phyloP scores from a whole-genome alignment of 2,797 vertebrate genomes.

The Darevskia mixta region DNA sequence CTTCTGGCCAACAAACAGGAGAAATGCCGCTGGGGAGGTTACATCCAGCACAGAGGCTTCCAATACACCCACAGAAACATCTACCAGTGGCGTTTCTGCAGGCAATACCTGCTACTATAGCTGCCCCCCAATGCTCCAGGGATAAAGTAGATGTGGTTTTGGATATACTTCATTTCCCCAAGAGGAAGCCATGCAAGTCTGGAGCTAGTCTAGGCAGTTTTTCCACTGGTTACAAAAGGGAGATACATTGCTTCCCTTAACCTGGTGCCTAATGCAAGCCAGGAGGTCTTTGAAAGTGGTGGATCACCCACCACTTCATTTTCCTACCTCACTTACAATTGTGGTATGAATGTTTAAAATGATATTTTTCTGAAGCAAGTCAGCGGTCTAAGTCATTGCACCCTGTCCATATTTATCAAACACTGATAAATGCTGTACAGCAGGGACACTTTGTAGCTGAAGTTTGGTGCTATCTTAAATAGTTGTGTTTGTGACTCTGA shows the following conservation, averaged over 20 bases:
- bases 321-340: not conserved
- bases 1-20: too few relatives aligned
- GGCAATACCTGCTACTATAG: too few relatives aligned
- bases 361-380: not conserved
- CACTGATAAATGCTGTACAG: too few relatives aligned
- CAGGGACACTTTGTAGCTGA: too few relatives aligned
- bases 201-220: not conserved
- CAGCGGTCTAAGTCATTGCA: not conserved
- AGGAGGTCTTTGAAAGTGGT: not conserved
- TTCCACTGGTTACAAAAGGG: not conserved
- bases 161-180: not conserved
- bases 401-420: not conserved
- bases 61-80: too few relatives aligned
- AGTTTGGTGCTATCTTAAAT: not conserved
- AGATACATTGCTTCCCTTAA: not conserved
- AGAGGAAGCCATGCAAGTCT: not conserved
- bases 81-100: too few relatives aligned
- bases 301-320: not conserved
- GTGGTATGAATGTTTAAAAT: not conserved
- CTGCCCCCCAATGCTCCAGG: too few relatives aligned
- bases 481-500: too few relatives aligned
- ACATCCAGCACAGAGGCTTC: too few relatives aligned
- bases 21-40: too few relatives aligned
- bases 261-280: not conserved
- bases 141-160: too few relatives aligned